Percentiles rank a stretch among this genome's conserved stretches.
Conservation (phyloP, 2,113 vertebrate genomes). For the Trichechus manatus region DNA sequence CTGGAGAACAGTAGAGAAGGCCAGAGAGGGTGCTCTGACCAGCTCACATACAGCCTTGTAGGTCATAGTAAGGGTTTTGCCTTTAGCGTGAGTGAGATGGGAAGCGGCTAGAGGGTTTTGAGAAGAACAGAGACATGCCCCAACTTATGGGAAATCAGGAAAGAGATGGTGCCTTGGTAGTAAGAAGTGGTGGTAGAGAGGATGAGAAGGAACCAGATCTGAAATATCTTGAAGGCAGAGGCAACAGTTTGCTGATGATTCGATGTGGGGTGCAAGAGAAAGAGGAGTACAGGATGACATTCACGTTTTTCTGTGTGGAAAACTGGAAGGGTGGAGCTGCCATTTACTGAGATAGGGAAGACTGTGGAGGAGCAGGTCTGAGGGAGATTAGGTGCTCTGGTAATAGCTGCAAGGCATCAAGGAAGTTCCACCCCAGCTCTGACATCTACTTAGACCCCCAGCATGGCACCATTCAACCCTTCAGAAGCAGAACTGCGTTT, state of each 20-base stretch:
- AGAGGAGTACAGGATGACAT: rapidly evolving
- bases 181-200: neutral
- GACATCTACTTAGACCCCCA: neutral
- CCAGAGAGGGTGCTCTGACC: neutral
- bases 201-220: neutral
- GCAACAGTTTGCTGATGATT: neutral
- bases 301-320: rapidly evolving
- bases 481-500: neutral
- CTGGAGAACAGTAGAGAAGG: neutral
- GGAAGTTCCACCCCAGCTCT: neutral
- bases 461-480: neutral
- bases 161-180: rapidly evolving
- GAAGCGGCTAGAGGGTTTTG: neutral
- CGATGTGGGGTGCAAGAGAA: too few species aligned
- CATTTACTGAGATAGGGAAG: neutral
- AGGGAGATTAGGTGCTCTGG: neutral
- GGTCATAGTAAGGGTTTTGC: neutral
- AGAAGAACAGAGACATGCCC: neutral
- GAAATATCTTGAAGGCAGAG: neutral
- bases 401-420: neutral
- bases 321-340: neutral
- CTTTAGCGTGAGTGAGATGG: neutral
- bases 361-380: neutral
- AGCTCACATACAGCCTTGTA: neutral
- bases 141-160: neutral